Base-by-base conservation (phyloP, 1,140 invertebrate species). In the Apis dorsata region DNA sequence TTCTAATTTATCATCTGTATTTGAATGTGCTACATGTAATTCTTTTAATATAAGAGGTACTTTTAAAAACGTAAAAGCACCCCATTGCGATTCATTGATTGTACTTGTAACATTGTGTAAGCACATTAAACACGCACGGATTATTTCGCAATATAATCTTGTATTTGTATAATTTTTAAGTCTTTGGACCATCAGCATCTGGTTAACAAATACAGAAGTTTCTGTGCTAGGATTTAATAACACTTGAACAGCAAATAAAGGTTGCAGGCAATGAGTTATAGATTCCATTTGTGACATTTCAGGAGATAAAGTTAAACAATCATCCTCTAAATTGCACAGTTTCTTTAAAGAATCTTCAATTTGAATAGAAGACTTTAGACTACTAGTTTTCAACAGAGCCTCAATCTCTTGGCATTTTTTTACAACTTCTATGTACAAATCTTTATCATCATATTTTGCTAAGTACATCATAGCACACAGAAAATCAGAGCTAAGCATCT, bases 51-150 rank as follows among this genome's bases (percentile, higher is more conserved):
- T 96, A 89, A 97, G 95, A 7, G 97, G 97, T 76, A 99, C 95
- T 94, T 99, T 99, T 0, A 99, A 94, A 92, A 99, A 99, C 17
- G 97, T 98, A 91, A 99, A 99, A 28, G 98, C 98, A 34, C 97
- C 97, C 98, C 98, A 99, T 90, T 98, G 96, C 4, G 98, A 96
- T 88, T 98, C 97, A 90, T 98, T 96, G 21, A 95, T 94, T 9
- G 95, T 95, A 85, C 96, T 96, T 72, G 96, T 96, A 2, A 96
- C 96, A 92, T 98, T 97, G 88, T 97, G 96, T 2, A 99, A 93
- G n/a, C 97, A 98, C 85, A 99, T 96, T 63, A 99, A 96, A 92
- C 97, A 97, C 0, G 97, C 97, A 86, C 98, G 95, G 74, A 99
- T 97, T 19, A 99, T 95, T 95, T 99, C 98, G 92, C 97, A 97